A percentile compares a stretch with the other conserved stretches of the same genome.
Conservation (phyloP, 2,888 invertebrate species). For the Periphyllus acericola region DNA sequence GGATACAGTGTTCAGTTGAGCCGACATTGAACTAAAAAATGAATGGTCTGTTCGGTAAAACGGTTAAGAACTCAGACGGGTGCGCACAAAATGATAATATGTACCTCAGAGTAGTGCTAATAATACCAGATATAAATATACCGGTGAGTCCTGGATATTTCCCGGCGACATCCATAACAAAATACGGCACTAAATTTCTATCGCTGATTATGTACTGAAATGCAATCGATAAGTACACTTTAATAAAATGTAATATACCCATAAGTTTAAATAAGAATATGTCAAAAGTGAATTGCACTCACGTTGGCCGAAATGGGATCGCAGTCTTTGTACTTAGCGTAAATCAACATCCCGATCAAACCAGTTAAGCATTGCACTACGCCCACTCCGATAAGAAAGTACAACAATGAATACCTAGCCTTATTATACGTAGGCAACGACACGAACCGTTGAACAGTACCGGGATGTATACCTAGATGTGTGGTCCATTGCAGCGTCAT, state of each 20-base stretch:
- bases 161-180: constrained; percentile 77
- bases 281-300: not conserved
- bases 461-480: constrained; percentile 72
- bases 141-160: constrained; percentile 78
- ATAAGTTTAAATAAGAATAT: too few relatives aligned
- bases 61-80: too few relatives aligned
- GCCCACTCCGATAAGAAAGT: constrained; percentile 70
- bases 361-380: constrained; percentile 72
- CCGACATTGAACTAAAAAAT: constrained; percentile 77
- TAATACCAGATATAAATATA: constrained; percentile 79
- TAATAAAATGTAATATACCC: too few relatives aligned
- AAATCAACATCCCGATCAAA: constrained; percentile 73
- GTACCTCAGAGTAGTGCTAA: constrained; percentile 77
- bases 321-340: constrained; percentile 75
- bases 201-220: constrained; percentile 41
- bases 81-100: not conserved
- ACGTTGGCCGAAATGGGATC: constrained; percentile 72
- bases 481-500: constrained; percentile 72
- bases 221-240: not conserved
- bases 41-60: not conserved
- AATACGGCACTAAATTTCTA: constrained; percentile 76
- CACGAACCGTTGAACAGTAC: constrained; percentile 73
- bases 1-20: constrained; percentile 83
- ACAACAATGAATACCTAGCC: constrained; percentile 70
- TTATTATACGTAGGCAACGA: constrained; percentile 71